These are phyloP conservation scores for Dicrostonyx torquatus DNA, from an alignment of 2,797 vertebrate species.

Conservation along the genomic window DNA sequence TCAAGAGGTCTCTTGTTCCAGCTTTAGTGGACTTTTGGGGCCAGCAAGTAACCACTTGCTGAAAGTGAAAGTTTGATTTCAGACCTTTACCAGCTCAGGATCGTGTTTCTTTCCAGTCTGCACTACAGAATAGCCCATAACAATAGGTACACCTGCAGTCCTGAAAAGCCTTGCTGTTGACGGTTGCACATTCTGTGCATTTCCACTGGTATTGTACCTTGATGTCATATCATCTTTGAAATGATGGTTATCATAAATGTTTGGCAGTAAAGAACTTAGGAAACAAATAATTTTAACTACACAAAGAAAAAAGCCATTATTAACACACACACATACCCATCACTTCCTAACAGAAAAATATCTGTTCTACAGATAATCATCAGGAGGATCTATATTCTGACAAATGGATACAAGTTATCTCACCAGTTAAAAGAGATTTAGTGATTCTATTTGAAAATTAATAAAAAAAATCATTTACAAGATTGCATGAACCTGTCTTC, in stretches of 20 bases:
- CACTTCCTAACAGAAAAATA: conserved; percentile 56
- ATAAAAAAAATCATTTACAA: not conserved
- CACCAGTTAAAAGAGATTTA: conserved; percentile 63
- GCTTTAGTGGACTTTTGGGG: not conserved
- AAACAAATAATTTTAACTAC: conserved; percentile 32
- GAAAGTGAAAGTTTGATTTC: too few relatives aligned
- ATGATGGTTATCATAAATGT: conserved; percentile 13
- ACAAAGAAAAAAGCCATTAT: not conserved
- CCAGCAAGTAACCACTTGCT: not conserved
- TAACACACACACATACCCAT: not conserved
- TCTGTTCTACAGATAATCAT: not conserved
- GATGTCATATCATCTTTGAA: not conserved
- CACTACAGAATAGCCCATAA: not conserved
- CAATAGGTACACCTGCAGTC: not conserved
- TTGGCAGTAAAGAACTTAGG: not conserved
- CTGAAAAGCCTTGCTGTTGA: not conserved
- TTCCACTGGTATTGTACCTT: not conserved
- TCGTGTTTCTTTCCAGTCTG: not conserved
- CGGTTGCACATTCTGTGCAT: not conserved
- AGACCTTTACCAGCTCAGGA: not conserved
- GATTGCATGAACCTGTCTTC: conserved; percentile 65
- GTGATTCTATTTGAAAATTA: conserved; percentile 40
- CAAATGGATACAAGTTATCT: conserved; percentile 57
- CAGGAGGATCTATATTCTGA: conserved; percentile 66
- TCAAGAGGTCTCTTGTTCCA: not conserved